phyloP scores from a whole-genome alignment of 2,797 vertebrate species.

The Pteronotus mesoamericanus region DNA sequence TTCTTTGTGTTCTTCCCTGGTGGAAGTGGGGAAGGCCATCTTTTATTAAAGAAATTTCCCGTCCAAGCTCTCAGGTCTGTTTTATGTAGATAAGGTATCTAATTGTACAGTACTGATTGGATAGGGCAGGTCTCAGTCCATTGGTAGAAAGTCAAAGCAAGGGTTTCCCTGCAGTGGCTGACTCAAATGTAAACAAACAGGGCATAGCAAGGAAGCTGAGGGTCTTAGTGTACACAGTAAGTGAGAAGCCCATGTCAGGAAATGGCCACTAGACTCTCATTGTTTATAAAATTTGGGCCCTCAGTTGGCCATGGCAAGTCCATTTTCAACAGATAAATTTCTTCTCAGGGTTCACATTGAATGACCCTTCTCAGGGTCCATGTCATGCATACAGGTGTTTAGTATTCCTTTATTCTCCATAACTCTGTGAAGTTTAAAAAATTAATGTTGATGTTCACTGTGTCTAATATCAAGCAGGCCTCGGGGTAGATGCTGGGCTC shows the following conservation, averaged over 20 bases:
- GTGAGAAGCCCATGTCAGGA: neutral
- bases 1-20: neutral
- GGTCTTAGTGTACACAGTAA: neutral
- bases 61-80: neutral
- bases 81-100: neutral
- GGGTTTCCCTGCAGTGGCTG: neutral
- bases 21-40: neutral
- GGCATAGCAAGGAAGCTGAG: neutral
- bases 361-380: neutral
- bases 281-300: neutral
- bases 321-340: neutral
- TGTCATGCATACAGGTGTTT: neutral
- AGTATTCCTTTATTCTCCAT: neutral
- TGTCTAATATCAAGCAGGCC: neutral
- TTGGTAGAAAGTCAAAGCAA: neutral
- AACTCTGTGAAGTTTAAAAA: neutral
- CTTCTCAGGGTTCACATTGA: neutral
- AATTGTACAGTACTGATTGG: neutral
- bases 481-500: neutral
- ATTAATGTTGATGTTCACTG: neutral
- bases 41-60: neutral
- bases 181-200: neutral
- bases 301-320: neutral
- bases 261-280: neutral
- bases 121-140: neutral